Evolutionary conservation across 2,888 invertebrate genomes (phyloP), one percentile per base, ranked within the genome.

Genomic region (Aethes cnicana): DNA sequence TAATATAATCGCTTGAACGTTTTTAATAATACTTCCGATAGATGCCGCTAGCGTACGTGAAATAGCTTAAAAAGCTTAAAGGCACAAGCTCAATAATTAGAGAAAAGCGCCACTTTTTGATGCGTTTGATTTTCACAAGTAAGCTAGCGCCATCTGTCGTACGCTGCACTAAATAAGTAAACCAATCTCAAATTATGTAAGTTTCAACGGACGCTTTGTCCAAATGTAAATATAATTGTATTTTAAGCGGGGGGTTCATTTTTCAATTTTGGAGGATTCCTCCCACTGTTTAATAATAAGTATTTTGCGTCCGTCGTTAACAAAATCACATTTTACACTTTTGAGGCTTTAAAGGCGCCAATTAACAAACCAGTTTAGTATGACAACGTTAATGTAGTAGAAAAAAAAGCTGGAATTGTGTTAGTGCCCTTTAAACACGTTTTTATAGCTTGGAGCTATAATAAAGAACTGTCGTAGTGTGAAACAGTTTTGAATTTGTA

Each of bases 391-490:
- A n/a, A n/a, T n/a, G n/a, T n/a, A n/a, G n/a, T n/a, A n/a, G n/a
- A n/a, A n/a, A n/a, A 3, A 6, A 18, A 18, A 5, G n/a, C n/a
- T 23, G 4, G 4, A 32, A 17, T 32, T 32, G 4, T 2, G 17
- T 16, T 8, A 23, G n/a, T 3, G 11, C 12, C 23, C 8, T 39
- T 39, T 23, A 16, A 25, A 32, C 20, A n/a, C 14, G 28, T 28
- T 42, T 36, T 33, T 48, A 41, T 28, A n/a, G 18, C 20, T 12
- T 36, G 43, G 49, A 42, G 42, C 43, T 47, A 41, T 30, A 42
- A 25, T 43, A 43, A 36, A 30, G 28, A 11, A 23, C 7, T 28
- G 49, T n/a, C 23, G 43, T 21, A 30, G 7, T 20, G 33, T 42
- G 49, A 50, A 43, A 30, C 36, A 25, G n/a, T n/a, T 25, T 25